These are phyloP conservation scores for Brassicogethes aeneus DNA, from an alignment of 2,888 invertebrate species.

Conservation along the genomic window DNA sequence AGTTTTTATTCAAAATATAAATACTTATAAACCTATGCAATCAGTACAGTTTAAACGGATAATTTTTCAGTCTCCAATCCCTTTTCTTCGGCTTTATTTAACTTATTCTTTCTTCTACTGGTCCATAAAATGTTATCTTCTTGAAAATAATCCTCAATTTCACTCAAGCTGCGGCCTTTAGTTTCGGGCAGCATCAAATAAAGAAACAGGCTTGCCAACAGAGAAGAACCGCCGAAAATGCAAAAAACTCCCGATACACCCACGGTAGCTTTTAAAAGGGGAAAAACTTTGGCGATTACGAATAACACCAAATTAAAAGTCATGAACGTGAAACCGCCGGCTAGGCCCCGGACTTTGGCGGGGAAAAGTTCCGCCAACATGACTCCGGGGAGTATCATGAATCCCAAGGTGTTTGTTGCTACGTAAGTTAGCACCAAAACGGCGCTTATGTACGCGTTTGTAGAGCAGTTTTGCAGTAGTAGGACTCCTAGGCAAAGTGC, in stretches of 20 bases:
- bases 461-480: conserved; percentile 37
- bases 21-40: neutral
- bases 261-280: conserved; percentile 47
- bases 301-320: conserved; percentile 62
- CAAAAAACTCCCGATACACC: conserved; percentile 62
- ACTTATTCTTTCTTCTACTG: conserved; percentile 42
- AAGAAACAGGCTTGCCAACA: conserved; percentile 54
- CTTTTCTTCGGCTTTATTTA: conserved; percentile 29
- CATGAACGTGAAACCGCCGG: conserved; percentile 65
- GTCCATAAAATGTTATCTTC: conserved; percentile 56
- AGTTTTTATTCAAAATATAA: too few species aligned
- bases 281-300: conserved; percentile 61
- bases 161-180: conserved; percentile 57
- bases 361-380: conserved; percentile 71
- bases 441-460: conserved; percentile 37
- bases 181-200: conserved; percentile 67
- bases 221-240: conserved; percentile 57
- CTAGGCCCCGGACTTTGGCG: conserved; percentile 61
- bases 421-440: conserved; percentile 58
- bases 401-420: conserved; percentile 62
- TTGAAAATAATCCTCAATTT: conserved; percentile 73
- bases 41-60: neutral
- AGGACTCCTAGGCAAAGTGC: conserved; percentile 51
- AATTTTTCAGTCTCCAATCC: neutral
- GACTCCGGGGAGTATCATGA: conserved; percentile 66